Conservation (phyloP, 2,113 vertebrate genomes). For the Hyperoodon ampullatus region DNA sequence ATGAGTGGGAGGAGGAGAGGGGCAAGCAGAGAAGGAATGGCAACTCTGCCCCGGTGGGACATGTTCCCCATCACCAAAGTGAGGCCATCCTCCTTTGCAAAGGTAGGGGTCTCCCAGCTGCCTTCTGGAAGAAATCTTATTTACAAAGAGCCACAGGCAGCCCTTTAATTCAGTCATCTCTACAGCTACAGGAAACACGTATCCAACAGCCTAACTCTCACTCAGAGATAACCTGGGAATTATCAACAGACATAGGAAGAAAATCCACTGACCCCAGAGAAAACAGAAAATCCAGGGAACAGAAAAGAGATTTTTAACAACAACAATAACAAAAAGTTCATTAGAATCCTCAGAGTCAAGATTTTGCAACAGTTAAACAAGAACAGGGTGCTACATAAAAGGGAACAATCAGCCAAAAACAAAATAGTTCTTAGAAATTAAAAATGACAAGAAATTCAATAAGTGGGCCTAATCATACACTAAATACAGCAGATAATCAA, state of each 20-base stretch:
- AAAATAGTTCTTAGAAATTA: slow-evolving; percentile 31
- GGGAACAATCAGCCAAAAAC: not conserved
- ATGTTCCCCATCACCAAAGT: not conserved
- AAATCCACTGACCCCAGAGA: not conserved
- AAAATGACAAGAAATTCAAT: slow-evolving; percentile 25
- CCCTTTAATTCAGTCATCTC: not conserved
- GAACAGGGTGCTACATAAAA: not conserved
- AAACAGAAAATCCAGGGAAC: slow-evolving; percentile 1
- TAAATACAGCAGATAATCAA: not conserved
- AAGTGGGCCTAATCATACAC: not conserved
- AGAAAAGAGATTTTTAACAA: not conserved
- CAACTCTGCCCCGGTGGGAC: not conserved
- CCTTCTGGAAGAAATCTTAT: not conserved
- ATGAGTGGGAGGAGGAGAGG: rapidly evolving
- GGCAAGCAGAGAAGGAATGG: not conserved
- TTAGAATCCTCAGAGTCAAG: not conserved
- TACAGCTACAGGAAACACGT: not conserved
- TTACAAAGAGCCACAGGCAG: not conserved
- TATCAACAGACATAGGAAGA: not conserved
- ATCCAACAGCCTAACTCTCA: not conserved
- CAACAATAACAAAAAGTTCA: not conserved
- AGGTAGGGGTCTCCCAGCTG: not conserved
- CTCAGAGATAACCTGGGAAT: not conserved
- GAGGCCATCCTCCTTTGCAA: not conserved
- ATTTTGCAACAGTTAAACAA: not conserved